phyloP scores from a whole-genome alignment of 2,113 vertebrate genomes.

The Pionites leucogaster region DNA sequence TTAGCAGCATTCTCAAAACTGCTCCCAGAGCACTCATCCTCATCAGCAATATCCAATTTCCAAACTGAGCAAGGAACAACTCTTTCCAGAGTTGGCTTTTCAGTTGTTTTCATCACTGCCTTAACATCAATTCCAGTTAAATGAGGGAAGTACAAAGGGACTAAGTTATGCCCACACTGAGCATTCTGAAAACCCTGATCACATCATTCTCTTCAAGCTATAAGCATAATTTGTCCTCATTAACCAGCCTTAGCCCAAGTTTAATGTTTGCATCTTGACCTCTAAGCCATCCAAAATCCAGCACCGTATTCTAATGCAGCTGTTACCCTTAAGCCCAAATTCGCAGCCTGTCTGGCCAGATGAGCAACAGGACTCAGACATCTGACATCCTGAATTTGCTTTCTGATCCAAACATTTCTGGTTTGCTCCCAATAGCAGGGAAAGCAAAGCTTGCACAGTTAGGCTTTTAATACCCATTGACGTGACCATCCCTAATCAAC shows the following conservation, averaged over 20 bases:
- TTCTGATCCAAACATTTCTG: neutral
- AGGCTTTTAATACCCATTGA: neutral
- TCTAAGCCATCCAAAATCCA: neutral
- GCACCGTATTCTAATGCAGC: neutral
- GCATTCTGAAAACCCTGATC: neutral
- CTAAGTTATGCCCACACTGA: neutral
- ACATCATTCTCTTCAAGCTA: neutral
- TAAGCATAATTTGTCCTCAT: neutral
- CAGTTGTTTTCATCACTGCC: neutral
- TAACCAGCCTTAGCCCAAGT: neutral
- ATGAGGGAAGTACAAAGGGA: neutral
- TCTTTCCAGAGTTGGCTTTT: neutral
- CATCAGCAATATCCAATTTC: neutral
- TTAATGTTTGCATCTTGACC: neutral
- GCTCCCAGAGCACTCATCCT: conserved; percentile 30
- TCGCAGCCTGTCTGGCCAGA: neutral
- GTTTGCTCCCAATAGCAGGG: neutral
- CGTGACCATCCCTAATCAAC: neutral
- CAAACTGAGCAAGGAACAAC: neutral
- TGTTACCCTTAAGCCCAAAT: neutral
- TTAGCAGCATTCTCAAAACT: neutral
- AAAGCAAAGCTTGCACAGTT: neutral
- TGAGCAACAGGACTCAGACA: neutral
- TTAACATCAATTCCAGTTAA: neutral
- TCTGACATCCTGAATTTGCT: neutral